These are phyloP conservation scores for Pteropus alecto DNA, from an alignment of 2,113 vertebrate species.

Conservation along the genomic window DNA sequence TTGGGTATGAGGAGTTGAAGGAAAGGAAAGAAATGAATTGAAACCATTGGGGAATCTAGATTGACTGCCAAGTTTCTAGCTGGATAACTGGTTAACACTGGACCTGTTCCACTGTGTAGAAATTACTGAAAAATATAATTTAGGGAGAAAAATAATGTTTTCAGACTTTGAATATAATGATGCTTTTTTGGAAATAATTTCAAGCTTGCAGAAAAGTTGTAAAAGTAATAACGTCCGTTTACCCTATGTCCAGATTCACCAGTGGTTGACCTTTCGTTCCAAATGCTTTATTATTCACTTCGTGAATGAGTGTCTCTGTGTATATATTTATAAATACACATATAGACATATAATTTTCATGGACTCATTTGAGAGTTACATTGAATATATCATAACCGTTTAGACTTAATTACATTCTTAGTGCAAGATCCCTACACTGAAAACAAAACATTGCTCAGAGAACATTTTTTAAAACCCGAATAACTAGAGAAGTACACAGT, in stretches of 20 bases:
- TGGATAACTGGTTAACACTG: not conserved
- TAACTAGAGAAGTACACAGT: not conserved
- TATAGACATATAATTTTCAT: not conserved
- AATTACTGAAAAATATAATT: not conserved
- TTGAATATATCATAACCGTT: not conserved
- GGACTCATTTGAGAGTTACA: not conserved
- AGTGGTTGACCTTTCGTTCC: not conserved
- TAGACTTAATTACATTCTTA: not conserved
- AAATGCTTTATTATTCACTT: not conserved
- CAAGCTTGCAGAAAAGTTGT: not conserved
- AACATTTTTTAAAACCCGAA: not conserved
- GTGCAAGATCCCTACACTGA: not conserved
- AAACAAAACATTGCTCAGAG: not conserved
- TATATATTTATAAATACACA: not conserved
- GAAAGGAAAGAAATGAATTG: not conserved
- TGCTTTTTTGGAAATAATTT: slow-evolving; percentile 10
- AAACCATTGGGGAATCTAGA: not conserved
- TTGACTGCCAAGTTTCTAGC: not conserved
- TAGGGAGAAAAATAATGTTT: not conserved
- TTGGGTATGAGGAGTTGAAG: not conserved
- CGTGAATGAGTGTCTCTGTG: not conserved
- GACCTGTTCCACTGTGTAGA: not conserved
- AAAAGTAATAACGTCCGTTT: not conserved
- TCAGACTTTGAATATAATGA: not conserved
- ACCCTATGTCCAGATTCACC: not conserved